Evolutionary conservation across 1,140 invertebrate genomes (phyloP), one percentile per base, ranked within the genome.

Genomic region (Leptopilina boulardi): DNA sequence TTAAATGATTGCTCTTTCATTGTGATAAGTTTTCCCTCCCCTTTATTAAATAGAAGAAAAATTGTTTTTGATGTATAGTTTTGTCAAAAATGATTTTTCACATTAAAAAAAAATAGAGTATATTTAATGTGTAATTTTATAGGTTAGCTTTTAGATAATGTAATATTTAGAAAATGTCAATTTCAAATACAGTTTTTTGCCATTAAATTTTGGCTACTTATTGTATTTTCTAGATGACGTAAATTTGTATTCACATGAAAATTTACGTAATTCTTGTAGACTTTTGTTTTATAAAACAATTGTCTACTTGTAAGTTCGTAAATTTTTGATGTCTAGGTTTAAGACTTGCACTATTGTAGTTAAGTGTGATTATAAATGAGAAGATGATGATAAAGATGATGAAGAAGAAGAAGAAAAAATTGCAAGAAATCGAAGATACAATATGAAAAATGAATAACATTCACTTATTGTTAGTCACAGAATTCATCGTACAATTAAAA

Each of bases 131-230:
- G 59, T 66, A 66, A 34, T 66, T 66, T 30, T 75, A 71, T 26
- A 75, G 71, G 70, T 47, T 80, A 77, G 71, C 30, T 77, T 74
- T 26, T 80, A 71, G 77, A 38, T 75, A 75, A 34, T 30, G 23
- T 66, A 30, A 30, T 30, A 13, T 23, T 13, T 66, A 66, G 59
- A 23, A 10, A 15, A n/a, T 23, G 59, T 66, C 23, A 23, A 30
- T 66, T 66, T 34, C 13, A 23, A 66, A 8, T 15, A 34, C 56
- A 30, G n/a, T n/a, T 6, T 23, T 59, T 59, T 26, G 23, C 26
- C 13, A 66, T 23, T 66, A 6, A 66, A 30, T 5, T 66, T 38
- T 4, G 34, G 8, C 34, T 38, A 21, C 5, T 30, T 30, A 30
- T 8, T 66, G 59, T 66, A 66, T 66, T 66, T 66, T 66, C 13